Conservation (phyloP, 2,113 vertebrate genomes). For the rabbit (Oryctolagus cuniculus) region mOryCun1.1 NC_091434.1:148835501-148836000, state of each 20-base stretch:
- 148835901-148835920: neutral
- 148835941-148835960: neutral
- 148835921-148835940: neutral
- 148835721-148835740: conserved; percentile 16
- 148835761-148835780: neutral
- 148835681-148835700: neutral
- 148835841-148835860: neutral
- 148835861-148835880: neutral
- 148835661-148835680: neutral
- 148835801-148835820: neutral
- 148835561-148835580: too few relatives aligned
- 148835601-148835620: too few relatives aligned
- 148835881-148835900: neutral
- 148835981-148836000: neutral
- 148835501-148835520: too few relatives aligned
- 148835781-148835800: neutral
- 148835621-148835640: too few relatives aligned
- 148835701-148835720: neutral
- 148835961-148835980: neutral
- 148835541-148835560: too few relatives aligned
- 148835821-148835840: neutral
- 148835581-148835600: too few relatives aligned
- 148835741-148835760: neutral
- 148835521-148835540: too few relatives aligned
- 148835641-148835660: neutral